These are phyloP conservation scores for Rhabdornis inornatus DNA, from an alignment of 2,113 vertebrate species.

Conservation along the genomic window DNA sequence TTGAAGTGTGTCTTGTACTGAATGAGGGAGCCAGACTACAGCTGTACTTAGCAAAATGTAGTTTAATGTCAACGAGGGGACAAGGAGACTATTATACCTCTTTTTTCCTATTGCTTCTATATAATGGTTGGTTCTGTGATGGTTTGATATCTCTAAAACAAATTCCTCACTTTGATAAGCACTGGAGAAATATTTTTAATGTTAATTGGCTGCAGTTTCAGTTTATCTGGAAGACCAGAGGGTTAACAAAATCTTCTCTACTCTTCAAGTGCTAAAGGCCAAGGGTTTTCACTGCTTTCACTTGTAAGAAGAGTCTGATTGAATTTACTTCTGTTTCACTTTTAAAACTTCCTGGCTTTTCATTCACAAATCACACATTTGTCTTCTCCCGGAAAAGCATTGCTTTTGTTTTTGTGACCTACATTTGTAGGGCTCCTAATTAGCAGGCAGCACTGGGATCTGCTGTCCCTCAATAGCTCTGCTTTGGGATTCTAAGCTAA, in stretches of 20 bases:
- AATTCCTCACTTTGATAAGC: background rate
- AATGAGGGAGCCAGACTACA: background rate
- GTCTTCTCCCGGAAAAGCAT: conserved; percentile 68
- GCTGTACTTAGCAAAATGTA: background rate
- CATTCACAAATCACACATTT: conserved; percentile 73
- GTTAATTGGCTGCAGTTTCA: background rate
- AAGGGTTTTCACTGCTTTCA: conserved; percentile 10
- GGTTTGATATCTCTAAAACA: background rate
- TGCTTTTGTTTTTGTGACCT: conserved; percentile 71
- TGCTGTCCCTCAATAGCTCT: conserved; percentile 39
- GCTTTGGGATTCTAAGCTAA: conserved; percentile 27
- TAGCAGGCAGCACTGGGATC: conserved; percentile 67
- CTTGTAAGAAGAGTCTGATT: conserved; percentile 44
- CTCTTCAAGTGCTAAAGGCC: background rate
- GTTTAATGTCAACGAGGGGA: background rate
- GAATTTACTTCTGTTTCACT: conserved; percentile 64
- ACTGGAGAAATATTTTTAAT: background rate
- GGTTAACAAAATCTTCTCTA: conserved; percentile 34
- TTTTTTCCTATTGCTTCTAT: background rate
- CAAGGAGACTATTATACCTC: background rate
- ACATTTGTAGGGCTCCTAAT: conserved; percentile 70
- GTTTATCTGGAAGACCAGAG: background rate
- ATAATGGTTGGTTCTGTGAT: background rate
- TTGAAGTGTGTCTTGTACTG: background rate
- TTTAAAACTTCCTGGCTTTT: conserved; percentile 72